A percentile compares a stretch with the other conserved stretches of the same genome.
These are phyloP conservation scores for Cerceris rybyensis DNA, from an alignment of 2,888 invertebrate species.

Conservation along the genomic window DNA sequence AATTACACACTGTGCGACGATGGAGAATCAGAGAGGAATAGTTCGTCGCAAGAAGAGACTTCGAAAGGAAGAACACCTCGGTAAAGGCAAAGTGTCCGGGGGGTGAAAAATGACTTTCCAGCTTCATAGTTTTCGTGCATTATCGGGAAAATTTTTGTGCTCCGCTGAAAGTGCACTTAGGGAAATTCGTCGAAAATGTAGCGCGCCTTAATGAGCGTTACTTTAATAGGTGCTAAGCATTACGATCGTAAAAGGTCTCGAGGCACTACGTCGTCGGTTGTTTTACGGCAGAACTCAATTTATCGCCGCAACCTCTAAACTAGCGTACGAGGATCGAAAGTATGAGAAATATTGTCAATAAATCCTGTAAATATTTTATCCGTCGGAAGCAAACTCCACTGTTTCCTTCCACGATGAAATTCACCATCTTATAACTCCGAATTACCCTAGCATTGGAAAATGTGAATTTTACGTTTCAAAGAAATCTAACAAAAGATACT, in stretches of 20 bases:
- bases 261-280: constrained; percentile 1
- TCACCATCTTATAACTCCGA: too few relatives aligned
- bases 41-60: neutral
- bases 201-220: constrained; percentile 34
- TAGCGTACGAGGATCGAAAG: neutral
- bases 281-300: constrained; percentile 26
- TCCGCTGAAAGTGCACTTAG: constrained; percentile 24
- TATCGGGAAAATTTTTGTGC: constrained; percentile 28
- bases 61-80: neutral
- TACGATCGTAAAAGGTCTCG: constrained; percentile 41
- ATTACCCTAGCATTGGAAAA: too few relatives aligned
- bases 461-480: too few relatives aligned
- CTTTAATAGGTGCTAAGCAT: constrained; percentile 44
- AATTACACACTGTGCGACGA: too few relatives aligned
- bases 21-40: too few relatives aligned
- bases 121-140: neutral
- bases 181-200: constrained; percentile 42
- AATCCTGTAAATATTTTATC: constrained; percentile 41
- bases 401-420: neutral
- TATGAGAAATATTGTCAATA: constrained; percentile 40
- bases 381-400: neutral
- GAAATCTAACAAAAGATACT: too few relatives aligned
- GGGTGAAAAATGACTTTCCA: neutral
- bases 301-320: constrained; percentile 30
- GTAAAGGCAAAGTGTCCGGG: too few relatives aligned